Evolutionary conservation across 2,797 vertebrate species (phyloP).

Genomic region (Salmo trutta): DNA sequence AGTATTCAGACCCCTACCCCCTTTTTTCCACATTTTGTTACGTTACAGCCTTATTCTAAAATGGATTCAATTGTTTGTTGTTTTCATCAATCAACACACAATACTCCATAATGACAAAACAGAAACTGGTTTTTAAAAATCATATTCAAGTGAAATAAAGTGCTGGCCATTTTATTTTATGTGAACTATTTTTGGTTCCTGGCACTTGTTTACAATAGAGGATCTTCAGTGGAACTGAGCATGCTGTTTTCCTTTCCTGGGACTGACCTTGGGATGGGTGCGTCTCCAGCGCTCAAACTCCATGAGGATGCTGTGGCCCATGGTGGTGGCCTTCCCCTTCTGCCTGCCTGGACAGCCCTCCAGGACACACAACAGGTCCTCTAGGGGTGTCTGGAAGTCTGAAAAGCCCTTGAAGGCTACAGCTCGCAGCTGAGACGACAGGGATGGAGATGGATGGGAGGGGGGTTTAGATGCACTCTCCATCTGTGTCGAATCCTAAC

Average conservation of each 20-base stretch:
- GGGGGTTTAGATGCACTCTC: not conserved
- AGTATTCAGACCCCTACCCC: too few relatives aligned
- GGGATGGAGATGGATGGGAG: not conserved
- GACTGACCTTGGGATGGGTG: constrained; percentile 59
- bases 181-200: not conserved
- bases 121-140: too few relatives aligned
- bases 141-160: too few relatives aligned
- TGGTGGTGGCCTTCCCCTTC: constrained; percentile 64
- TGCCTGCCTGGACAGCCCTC: constrained; percentile 67
- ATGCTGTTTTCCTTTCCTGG: not conserved
- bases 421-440: constrained; percentile 57
- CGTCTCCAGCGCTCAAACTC: constrained; percentile 75
- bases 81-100: too few relatives aligned
- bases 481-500: too few relatives aligned
- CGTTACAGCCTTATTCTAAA: too few relatives aligned
- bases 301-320: constrained; percentile 62
- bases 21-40: too few relatives aligned
- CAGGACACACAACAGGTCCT: constrained; percentile 68
- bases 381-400: constrained; percentile 67
- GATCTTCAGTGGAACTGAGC: not conserved
- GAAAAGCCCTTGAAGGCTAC: constrained; percentile 68
- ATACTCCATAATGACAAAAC: too few relatives aligned
- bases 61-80: too few relatives aligned
- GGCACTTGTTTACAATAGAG: not conserved
- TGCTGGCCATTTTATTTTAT: too few relatives aligned